A percentile compares a stretch with the other conserved stretches of the same genome.
Conservation (phyloP, 1,140 invertebrate genomes). For the Lepidurus couesii region DNA sequence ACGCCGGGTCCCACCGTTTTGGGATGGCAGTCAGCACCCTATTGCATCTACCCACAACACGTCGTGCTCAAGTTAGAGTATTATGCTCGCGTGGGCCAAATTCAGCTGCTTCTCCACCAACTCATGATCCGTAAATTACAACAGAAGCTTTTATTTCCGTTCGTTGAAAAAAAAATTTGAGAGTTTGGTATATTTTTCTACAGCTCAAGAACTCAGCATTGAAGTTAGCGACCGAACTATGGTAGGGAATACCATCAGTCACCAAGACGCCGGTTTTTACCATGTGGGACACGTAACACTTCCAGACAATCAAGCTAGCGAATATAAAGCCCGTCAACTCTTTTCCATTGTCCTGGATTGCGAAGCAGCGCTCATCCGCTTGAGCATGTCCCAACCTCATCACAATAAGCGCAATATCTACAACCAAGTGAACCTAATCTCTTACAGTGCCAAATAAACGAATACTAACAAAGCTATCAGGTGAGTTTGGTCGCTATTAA, state of each 20-base stretch:
- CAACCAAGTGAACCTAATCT: not conserved
- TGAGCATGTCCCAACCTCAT: not conserved
- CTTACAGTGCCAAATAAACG: not conserved
- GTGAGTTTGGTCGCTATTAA: not conserved
- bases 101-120: not conserved
- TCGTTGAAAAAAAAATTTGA: too few species aligned
- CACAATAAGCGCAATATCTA: not conserved
- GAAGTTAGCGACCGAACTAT: not conserved
- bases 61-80: not conserved
- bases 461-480: not conserved
- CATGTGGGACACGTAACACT: not conserved
- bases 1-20: not conserved
- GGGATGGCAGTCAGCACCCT: not conserved
- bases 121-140: not conserved
- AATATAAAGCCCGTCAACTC: not conserved
- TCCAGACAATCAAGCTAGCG: slow-evolving; percentile 11
- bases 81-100: not conserved
- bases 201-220: not conserved
- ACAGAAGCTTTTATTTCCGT: not conserved
- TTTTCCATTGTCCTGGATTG: not conserved
- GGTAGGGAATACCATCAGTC: not conserved
- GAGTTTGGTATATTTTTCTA: not conserved
- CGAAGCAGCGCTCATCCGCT: not conserved
- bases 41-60: slow-evolving; percentile 3
- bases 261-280: not conserved